phyloP scores from a whole-genome alignment of 2,113 vertebrate genomes.

The Hippocampus barbouri region DNA sequence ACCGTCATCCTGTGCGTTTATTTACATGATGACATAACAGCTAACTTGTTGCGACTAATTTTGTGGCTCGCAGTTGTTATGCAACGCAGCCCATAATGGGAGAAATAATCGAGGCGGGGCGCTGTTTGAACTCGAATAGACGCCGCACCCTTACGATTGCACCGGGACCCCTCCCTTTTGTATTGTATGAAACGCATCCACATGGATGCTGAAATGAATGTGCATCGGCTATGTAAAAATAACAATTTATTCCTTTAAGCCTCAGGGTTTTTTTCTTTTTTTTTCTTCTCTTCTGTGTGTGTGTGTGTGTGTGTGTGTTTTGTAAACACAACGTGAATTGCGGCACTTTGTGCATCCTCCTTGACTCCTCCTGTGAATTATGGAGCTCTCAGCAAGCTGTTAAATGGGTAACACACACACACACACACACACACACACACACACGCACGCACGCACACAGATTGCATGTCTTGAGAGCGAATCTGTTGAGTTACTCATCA shows the following conservation, averaged over 20 bases:
- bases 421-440: neutral
- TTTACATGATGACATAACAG: neutral
- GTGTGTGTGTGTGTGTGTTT: neutral
- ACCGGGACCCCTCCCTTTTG: neutral
- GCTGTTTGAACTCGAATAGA: neutral
- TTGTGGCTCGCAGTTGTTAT: neutral
- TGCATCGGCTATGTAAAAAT: neutral
- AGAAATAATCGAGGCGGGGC: neutral
- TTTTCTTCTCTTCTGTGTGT: neutral
- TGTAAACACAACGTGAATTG: neutral
- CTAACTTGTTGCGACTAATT: neutral
- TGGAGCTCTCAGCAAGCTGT: slow-evolving; percentile 24
- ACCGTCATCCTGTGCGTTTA: neutral
- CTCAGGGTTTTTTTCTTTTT: neutral
- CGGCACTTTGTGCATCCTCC: slow-evolving; percentile 39
- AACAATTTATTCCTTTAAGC: neutral
- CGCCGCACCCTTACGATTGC: neutral
- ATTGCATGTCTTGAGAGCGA: neutral
- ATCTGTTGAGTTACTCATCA: slow-evolving; percentile 36
- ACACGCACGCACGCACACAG: neutral
- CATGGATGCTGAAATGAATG: neutral
- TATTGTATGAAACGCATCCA: neutral
- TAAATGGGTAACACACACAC: slow-evolving; percentile 10
- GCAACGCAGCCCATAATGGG: neutral
- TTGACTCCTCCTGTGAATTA: slow-evolving; percentile 54